These are phyloP conservation scores for Stegostoma tigrinum DNA, from an alignment of 2,113 vertebrate species.

Conservation along the genomic window DNA sequence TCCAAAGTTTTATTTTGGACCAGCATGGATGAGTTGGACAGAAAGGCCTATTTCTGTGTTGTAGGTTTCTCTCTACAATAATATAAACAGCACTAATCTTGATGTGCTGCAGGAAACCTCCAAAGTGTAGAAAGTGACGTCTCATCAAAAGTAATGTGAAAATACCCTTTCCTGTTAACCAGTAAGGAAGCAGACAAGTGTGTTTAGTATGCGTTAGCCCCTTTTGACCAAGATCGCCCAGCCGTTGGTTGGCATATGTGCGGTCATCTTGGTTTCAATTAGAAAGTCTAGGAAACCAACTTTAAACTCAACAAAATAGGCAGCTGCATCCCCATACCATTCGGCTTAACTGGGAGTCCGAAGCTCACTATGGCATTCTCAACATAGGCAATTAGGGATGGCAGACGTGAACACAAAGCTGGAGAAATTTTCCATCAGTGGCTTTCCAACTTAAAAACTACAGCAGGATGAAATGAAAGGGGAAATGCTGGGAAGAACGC, in stretches of 20 bases:
- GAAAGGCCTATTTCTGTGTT: too few species aligned
- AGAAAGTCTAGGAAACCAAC: neutral
- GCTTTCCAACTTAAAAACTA: too few species aligned
- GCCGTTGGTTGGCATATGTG: neutral
- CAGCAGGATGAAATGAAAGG: too few species aligned
- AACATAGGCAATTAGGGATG: too few species aligned
- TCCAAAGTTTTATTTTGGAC: neutral
- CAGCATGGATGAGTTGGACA: too few species aligned
- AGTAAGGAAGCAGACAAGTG: neutral
- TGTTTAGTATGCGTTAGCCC: neutral
- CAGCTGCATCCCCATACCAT: too few species aligned
- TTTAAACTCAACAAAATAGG: neutral
- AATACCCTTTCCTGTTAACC: neutral
- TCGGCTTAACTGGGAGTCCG: too few species aligned
- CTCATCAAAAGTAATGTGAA: neutral
- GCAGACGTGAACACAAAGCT: too few species aligned
- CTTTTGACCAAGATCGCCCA: neutral
- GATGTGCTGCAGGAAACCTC: neutral
- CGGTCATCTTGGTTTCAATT: neutral
- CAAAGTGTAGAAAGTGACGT: neutral
- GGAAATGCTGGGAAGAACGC: too few species aligned
- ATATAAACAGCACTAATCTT: neutral
- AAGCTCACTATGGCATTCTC: too few species aligned
- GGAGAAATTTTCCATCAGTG: too few species aligned
- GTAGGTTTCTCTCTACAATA: too few species aligned